Conservation (phyloP, 2,888 invertebrate genomes). For the Hypercompe scribonia region DNA sequence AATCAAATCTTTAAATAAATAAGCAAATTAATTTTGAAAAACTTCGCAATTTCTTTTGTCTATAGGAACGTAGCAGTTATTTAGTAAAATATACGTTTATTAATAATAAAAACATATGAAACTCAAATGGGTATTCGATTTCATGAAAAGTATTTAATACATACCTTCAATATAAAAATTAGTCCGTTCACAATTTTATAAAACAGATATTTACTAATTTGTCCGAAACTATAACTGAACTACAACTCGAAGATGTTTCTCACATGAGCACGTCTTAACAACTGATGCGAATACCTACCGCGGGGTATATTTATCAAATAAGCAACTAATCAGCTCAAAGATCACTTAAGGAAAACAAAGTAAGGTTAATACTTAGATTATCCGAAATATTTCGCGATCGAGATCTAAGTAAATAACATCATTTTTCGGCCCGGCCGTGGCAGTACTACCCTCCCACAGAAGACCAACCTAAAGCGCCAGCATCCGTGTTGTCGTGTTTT, state of each 20-base stretch:
- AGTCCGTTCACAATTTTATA: neutral
- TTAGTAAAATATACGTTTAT: too few relatives aligned
- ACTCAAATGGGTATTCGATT: neutral
- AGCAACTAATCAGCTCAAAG: neutral
- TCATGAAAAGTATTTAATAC: neutral
- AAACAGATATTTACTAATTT: neutral
- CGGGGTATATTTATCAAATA: neutral
- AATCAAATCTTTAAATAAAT: too few relatives aligned
- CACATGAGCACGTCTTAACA: neutral
- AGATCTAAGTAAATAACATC: neutral
- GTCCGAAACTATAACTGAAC: neutral
- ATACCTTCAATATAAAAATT: neutral
- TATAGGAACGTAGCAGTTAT: too few relatives aligned
- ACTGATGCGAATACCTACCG: neutral
- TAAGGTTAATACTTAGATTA: neutral
- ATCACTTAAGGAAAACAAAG: neutral
- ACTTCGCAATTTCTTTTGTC: too few relatives aligned
- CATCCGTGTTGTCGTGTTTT: too few relatives aligned
- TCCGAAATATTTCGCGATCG: too few relatives aligned
- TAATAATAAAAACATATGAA: too few relatives aligned
- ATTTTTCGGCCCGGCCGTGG: too few relatives aligned
- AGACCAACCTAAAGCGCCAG: too few relatives aligned
- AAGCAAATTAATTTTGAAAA: too few relatives aligned
- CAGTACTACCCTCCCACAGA: too few relatives aligned
- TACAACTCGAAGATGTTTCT: neutral